Evolutionary conservation across 1,140 invertebrate genomes (phyloP).

Genomic region (Pachyrhynchus sulphureomaculatus): DNA sequence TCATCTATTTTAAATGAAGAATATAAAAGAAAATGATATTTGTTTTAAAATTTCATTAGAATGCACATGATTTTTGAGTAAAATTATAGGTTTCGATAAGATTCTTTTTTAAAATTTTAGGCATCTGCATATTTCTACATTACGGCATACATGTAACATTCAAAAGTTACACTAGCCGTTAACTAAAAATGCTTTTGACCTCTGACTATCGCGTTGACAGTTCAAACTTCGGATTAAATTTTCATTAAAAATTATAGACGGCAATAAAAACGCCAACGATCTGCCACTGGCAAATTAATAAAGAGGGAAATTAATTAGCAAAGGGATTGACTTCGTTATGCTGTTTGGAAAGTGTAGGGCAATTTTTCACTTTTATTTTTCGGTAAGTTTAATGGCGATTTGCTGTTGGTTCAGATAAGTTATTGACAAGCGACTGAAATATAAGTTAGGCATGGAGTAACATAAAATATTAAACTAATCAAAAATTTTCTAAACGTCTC

Average conservation of each 20-base stretch:
- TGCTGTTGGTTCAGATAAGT: constrained; percentile 13
- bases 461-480: too few species aligned
- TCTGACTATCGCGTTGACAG: constrained; percentile 34
- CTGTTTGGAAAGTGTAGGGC: constrained; percentile 24
- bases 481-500: too few species aligned
- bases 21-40: too few species aligned
- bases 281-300: constrained; percentile 33
- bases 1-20: too few species aligned
- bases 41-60: too few species aligned
- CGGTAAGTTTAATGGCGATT: constrained; percentile 14
- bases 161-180: too few species aligned
- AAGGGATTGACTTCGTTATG: constrained; percentile 33
- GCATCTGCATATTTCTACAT: too few species aligned
- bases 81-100: too few species aligned
- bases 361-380: constrained; percentile 16
- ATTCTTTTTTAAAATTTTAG: too few species aligned
- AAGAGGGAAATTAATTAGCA: constrained; percentile 34
- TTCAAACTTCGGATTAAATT: constrained; percentile 42
- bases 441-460: background rate
- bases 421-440: constrained; percentile 8
- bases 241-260: constrained; percentile 43
- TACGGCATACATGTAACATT: too few species aligned
- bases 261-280: constrained; percentile 33
- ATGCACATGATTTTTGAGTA: too few species aligned
- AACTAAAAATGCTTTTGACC: too few species aligned